phyloP scores from a whole-genome alignment of 2,113 vertebrate species.

The Caretta caretta region DNA sequence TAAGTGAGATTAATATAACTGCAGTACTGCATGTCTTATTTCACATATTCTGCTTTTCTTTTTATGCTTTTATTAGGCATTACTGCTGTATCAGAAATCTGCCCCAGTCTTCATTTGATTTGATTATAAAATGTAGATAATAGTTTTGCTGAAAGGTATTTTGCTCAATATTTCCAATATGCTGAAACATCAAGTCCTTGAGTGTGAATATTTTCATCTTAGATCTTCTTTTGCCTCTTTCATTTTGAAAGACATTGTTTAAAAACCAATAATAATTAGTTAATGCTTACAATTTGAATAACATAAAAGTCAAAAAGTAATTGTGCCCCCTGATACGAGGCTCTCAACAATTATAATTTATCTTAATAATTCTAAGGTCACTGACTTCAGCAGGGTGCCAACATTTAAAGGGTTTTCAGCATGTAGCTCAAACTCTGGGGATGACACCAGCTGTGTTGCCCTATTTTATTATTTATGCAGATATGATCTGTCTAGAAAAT shows the following conservation, averaged over 20 bases:
- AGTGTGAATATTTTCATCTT: slow-evolving; percentile 13
- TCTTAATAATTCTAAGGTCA: slow-evolving; percentile 65
- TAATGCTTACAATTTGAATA: slow-evolving; percentile 9
- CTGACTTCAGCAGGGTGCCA: slow-evolving; percentile 48
- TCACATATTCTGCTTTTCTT: slow-evolving; percentile 60
- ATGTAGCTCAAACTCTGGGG: slow-evolving; percentile 31
- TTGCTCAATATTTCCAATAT: not conserved
- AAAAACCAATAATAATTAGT: slow-evolving; percentile 21
- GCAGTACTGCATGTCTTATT: slow-evolving; percentile 45
- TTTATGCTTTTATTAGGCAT: not conserved
- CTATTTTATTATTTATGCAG: slow-evolving; percentile 60
- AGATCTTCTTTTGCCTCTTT: slow-evolving; percentile 29
- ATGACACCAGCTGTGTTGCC: slow-evolving; percentile 38
- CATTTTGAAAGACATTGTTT: slow-evolving; percentile 35
- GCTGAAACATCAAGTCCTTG: not conserved
- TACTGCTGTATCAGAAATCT: slow-evolving; percentile 37
- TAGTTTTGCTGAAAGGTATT: not conserved
- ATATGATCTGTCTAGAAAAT: slow-evolving; percentile 48
- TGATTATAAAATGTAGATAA: slow-evolving; percentile 52
- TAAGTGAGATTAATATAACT: slow-evolving; percentile 49
- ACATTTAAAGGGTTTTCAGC: slow-evolving; percentile 43
- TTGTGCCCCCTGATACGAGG: not conserved
- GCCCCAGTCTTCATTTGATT: slow-evolving; percentile 29
- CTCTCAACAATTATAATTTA: slow-evolving; percentile 46
- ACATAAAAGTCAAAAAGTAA: slow-evolving; percentile 26